Evolutionary conservation across 2,113 vertebrate species (phyloP), one percentile per base, ranked within the genome.

Genomic region (Chaetodon auriga): DNA sequence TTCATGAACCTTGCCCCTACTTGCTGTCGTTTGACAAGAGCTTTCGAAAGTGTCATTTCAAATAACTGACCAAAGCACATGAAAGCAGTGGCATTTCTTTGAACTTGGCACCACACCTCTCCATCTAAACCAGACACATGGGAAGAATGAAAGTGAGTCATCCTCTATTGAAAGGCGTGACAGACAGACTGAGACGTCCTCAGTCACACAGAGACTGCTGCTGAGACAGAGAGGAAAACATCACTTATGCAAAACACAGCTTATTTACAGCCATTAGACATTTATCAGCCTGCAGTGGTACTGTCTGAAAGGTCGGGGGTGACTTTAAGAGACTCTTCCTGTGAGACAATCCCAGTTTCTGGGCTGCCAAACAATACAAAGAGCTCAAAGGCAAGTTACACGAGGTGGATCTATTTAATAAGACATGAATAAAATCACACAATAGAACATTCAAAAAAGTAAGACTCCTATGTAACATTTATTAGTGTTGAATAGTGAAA

Each of bases 201-300:
- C 7, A 46, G 16, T 41, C 12, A 54, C 30, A 41, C 38, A 41
- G 38, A 4, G 55, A 65, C 49, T 35, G 36, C 69, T 35, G 53
- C 54, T 38, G 76, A 70, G 16, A 75, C 73, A 23, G 23, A 71
- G 43, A 63, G 80, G 55, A 81, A 84, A 83, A 64, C 45, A 54
- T 6, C 51, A 86, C 49, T 81, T 76, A 1, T 45, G 9, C 5
- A 64, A 65, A 69, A 61, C n/a, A 45, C 49, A 30, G 49, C 21
- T 75, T 38, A 65, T 78, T 85, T 62, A 68, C 36, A 15, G 5
- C 53, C 65, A 76, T 68, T 25, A 53, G 51, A 49, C 5, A 41
- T 41, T 21, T 62, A 81, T 68, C 74, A 63, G 15, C 49, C 43
- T 14, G 21, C 15, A 60, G 61, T 8, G 14, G 38, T n/a, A 41